Percentiles rank a stretch among this genome's conserved stretches.
phyloP scores from a whole-genome alignment of 2,113 vertebrate species.

The Rutilus rutilus region DNA sequence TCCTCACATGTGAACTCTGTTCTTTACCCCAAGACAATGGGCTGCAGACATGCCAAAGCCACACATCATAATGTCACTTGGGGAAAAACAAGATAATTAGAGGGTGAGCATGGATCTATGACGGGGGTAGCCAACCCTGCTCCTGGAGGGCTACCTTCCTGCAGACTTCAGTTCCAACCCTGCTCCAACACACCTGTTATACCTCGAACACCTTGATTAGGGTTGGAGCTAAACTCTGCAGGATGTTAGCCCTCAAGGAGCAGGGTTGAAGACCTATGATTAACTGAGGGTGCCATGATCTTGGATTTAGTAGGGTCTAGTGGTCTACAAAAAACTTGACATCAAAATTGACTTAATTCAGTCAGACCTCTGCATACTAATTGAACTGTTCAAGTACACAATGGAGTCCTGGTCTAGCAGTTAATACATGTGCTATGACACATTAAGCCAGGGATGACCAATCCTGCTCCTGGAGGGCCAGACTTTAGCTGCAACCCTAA shows the following conservation, averaged over 20 bases:
- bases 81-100: slow-evolving; percentile 45
- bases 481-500: too few species aligned
- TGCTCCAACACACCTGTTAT: too few species aligned
- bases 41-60: slow-evolving; percentile 48
- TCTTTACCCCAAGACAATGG: slow-evolving; percentile 45
- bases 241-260: too few species aligned
- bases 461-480: too few species aligned
- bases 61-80: slow-evolving; percentile 41
- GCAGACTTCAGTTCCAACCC: too few species aligned
- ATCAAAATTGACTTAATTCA: background rate
- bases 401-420: background rate
- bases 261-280: background rate
- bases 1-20: background rate
- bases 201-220: too few species aligned
- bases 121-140: too few species aligned
- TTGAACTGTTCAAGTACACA: background rate
- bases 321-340: slow-evolving; percentile 34
- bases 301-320: slow-evolving; percentile 27
- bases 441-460: too few species aligned
- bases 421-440: background rate
- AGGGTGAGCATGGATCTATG: slow-evolving; percentile 25
- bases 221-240: too few species aligned
- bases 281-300: slow-evolving; percentile 39
- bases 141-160: too few species aligned
- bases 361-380: too few species aligned